Evolutionary conservation across 2,888 invertebrate species (phyloP).

Genomic region (Hofmannophila pseudospretella): DNA sequence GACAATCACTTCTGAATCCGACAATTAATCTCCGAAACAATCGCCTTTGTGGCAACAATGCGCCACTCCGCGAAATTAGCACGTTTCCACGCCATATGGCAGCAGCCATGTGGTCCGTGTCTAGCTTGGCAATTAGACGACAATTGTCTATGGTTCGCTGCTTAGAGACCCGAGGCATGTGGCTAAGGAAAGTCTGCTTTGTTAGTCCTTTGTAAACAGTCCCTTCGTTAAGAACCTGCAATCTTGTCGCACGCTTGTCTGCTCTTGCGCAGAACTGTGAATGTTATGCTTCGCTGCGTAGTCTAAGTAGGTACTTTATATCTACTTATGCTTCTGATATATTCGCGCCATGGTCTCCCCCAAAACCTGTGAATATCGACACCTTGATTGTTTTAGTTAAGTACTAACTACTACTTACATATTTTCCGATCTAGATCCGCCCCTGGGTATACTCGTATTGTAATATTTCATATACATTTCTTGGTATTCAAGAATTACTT

Average conservation of each 20-base stretch:
- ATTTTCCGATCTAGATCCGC: no score
- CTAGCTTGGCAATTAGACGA: conserved; percentile 19
- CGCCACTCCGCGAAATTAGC: conserved; percentile 34
- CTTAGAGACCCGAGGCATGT: conserved; percentile 22
- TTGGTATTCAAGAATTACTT: no score
- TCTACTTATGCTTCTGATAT: no score
- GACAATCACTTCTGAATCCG: conserved; percentile 6
- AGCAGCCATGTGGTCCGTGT: conserved; percentile 51
- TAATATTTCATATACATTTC: no score
- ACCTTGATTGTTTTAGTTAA: no score
- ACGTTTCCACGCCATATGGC: conserved; percentile 48
- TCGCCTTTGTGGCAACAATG: conserved; percentile 16
- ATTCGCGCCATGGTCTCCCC: no score
- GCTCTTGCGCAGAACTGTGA: no score
- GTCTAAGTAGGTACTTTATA: no score
- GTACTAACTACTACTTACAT: no score
- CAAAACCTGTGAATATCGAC: no score
- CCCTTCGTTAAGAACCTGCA: neutral
- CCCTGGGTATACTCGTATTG: no score
- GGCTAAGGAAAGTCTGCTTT: conserved; percentile 32
- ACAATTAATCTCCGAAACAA: conserved; percentile 11
- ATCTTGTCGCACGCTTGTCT: neutral
- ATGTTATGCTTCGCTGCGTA: no score
- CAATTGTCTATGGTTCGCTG: conserved; percentile 43
- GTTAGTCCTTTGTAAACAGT: conserved; percentile 5